Evolutionary conservation across 2,113 vertebrate species (phyloP).

Genomic region (Telmatochromis sp.): DNA sequence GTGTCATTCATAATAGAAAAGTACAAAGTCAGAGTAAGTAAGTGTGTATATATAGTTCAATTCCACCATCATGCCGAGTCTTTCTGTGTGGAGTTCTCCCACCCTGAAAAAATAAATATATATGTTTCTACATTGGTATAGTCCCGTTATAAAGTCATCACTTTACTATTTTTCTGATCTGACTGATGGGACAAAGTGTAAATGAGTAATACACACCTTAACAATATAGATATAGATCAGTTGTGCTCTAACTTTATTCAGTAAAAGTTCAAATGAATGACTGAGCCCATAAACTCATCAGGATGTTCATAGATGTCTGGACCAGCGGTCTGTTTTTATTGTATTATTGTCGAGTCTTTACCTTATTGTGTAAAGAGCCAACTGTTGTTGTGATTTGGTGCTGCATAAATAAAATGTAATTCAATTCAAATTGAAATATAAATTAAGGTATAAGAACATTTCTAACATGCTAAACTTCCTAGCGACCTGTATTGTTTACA

Average conservation of each 20-base stretch:
- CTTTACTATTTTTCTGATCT: neutral
- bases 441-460: neutral
- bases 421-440: neutral
- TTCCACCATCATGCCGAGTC: neutral
- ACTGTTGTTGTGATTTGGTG: neutral
- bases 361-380: neutral
- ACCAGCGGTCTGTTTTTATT: rapidly evolving
- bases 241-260: neutral
- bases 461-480: rapidly evolving
- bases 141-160: rapidly evolving
- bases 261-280: neutral
- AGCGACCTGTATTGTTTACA: neutral
- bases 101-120: neutral
- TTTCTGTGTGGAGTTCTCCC: neutral
- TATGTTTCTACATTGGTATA: rapidly evolving
- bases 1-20: neutral
- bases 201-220: neutral
- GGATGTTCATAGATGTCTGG: neutral
- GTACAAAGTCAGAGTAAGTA: neutral
- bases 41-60: neutral
- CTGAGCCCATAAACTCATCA: neutral
- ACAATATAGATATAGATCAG: neutral
- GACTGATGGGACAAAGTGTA: neutral
- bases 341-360: neutral
- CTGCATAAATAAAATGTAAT: neutral